Conservation (phyloP, 2,797 vertebrate species). For the Hyperoplus lanceolatus region DNA sequence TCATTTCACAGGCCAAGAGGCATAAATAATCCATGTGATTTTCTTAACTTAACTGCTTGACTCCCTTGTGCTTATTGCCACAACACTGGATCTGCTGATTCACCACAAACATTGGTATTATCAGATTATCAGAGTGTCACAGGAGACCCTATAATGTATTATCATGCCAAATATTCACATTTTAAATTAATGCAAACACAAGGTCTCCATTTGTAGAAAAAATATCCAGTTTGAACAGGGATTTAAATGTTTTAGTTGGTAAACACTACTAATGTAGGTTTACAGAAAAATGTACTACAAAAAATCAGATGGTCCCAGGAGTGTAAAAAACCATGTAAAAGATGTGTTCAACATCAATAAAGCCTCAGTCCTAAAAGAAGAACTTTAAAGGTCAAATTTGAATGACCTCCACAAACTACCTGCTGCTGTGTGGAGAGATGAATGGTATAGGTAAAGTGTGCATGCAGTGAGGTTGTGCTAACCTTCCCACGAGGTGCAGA, state of each 20-base stretch:
- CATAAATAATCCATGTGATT: not conserved
- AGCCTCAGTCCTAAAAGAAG: not conserved
- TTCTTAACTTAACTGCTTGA: not conserved
- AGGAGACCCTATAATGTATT: not conserved
- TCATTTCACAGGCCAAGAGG: not conserved
- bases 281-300: not conserved
- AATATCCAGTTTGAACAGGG: too few relatives aligned
- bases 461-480: not conserved
- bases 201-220: not conserved
- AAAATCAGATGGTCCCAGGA: not conserved
- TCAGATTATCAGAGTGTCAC: not conserved
- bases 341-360: not conserved
- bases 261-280: not conserved
- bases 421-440: not conserved
- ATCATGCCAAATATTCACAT: not conserved
- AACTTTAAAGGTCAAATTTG: not conserved
- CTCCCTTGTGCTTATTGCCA: not conserved
- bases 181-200: not conserved
- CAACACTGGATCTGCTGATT: constrained; percentile 9
- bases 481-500: not conserved
- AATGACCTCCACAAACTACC: not conserved
- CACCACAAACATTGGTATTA: not conserved
- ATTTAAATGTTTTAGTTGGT: too few relatives aligned
- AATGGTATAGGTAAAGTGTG: not conserved
- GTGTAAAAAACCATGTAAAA: not conserved